Evolutionary conservation across 2,888 invertebrate genomes (phyloP), one percentile per base, ranked within the genome.

Genomic region (Cheiracanthium punctorium): DNA sequence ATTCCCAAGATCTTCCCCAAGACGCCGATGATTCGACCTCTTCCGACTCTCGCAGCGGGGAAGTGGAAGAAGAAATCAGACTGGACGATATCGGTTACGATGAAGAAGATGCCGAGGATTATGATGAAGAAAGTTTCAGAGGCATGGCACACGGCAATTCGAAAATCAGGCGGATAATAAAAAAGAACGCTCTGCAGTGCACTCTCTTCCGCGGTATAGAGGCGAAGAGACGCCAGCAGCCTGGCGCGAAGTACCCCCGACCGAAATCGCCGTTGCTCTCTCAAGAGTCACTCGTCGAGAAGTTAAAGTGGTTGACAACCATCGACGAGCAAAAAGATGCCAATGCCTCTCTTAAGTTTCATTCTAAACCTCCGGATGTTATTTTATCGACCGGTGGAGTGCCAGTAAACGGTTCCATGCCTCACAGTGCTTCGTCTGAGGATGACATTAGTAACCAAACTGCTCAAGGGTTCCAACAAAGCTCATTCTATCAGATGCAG

Each of bases 131-230:
- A 67, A 77, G 85, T 28, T 77, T 80, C 37, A 48, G 80, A 14
- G 88, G 85, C 30, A 81, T 85, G 88, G 30, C 73, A 82, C 90
- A 87, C 89, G 91, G 89, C 64, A 91, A 90, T 84, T 91, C 90
- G 14, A 90, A 91, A 75, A 94, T 95, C 84, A 94, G 95, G 17
- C 93, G 95, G 69, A 96, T 96, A 43, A 96, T 96, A 86, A 96
- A 96, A 90, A 93, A 96, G 67, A 96, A 96, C 90, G 96, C 96
- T 0, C 91, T 96, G 20, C 93, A 96, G 1, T 94, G 96, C 88
- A 96, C 96, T 17, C 93, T 96, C 75, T 94, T 96, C 89, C 94
- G 95, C 88, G 90, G 88, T 71, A 90, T 89, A 89, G 95, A 94
- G 91, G 94, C 94, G 90, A 93, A 93, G 32, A 87, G 89, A 89